A percentile compares a stretch with the other conserved stretches of the same genome.
Evolutionary conservation across 2,888 invertebrate genomes (phyloP).

Genomic region (Philonicus albiceps): DNA sequence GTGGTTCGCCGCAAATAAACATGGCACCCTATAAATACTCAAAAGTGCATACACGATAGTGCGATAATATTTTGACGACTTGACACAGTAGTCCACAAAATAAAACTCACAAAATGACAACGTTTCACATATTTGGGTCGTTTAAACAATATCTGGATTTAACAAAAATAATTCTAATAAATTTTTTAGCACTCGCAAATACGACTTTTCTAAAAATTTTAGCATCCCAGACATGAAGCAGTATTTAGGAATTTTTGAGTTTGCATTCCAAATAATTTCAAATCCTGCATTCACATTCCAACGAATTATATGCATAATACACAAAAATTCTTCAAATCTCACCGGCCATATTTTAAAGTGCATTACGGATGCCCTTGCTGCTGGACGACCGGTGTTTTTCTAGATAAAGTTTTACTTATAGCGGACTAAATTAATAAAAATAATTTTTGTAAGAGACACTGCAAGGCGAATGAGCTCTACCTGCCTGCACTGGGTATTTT

Average conservation of each 20-base stretch:
- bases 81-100: neutral
- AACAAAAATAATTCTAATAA: neutral
- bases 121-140: neutral
- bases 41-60: neutral
- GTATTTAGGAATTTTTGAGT: neutral
- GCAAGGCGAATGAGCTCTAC: neutral
- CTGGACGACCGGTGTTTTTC: neutral
- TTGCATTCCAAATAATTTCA: neutral
- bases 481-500: neutral
- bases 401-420: neutral
- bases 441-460: neutral
- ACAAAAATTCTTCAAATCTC: neutral
- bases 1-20: neutral
- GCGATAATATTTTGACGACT: neutral
- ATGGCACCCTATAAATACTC: neutral
- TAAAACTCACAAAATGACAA: neutral
- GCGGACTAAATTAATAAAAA: neutral
- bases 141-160: neutral
- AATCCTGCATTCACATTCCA: neutral
- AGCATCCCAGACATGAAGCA: neutral
- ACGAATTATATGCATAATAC: neutral
- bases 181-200: neutral
- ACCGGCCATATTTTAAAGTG: neutral
- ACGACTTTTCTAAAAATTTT: neutral
- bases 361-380: neutral